A percentile compares a stretch with the other conserved stretches of the same genome.
Evolutionary conservation across 2,888 invertebrate genomes (phyloP).

Genomic region (Carcina quercana): DNA sequence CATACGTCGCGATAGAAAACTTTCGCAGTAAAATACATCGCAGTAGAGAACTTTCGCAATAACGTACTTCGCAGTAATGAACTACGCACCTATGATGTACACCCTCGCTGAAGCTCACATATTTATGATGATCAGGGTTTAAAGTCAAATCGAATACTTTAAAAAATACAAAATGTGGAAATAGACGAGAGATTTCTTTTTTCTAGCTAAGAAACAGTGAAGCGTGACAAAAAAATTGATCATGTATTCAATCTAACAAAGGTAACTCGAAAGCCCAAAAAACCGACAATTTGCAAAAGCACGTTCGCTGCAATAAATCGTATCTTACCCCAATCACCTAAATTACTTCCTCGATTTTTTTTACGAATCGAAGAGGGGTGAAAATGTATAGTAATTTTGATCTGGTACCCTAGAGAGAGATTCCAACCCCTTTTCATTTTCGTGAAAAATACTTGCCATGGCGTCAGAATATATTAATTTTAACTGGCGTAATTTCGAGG

Average conservation of each 20-base stretch:
- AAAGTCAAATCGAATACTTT: background rate
- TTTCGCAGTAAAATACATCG: too few species aligned
- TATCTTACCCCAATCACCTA: constrained; percentile 17
- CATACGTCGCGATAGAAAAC: too few species aligned
- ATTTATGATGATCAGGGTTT: background rate
- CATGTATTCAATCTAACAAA: background rate
- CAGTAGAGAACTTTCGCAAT: too few species aligned
- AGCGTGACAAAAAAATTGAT: background rate
- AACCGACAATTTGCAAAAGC: constrained; percentile 15
- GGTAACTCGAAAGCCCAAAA: constrained; percentile 1
- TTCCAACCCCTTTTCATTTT: constrained; percentile 34
- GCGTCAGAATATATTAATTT: constrained; percentile 30
- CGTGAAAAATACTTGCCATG: constrained; percentile 28
- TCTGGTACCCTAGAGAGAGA: constrained; percentile 37
- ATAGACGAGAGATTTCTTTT: background rate
- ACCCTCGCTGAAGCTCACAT: too few species aligned
- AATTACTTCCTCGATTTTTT: constrained; percentile 21
- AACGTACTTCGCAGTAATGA: too few species aligned
- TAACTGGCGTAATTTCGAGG: too few species aligned
- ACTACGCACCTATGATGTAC: too few species aligned
- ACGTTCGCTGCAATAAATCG: constrained; percentile 21
- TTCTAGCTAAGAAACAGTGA: background rate
- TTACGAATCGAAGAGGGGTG: constrained; percentile 31
- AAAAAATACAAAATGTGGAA: background rate
- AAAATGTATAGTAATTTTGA: constrained; percentile 29